Evolutionary conservation across 2,888 invertebrate species (phyloP), one percentile per base, ranked within the genome.

Genomic region (Erpobdella octoculata): DNA sequence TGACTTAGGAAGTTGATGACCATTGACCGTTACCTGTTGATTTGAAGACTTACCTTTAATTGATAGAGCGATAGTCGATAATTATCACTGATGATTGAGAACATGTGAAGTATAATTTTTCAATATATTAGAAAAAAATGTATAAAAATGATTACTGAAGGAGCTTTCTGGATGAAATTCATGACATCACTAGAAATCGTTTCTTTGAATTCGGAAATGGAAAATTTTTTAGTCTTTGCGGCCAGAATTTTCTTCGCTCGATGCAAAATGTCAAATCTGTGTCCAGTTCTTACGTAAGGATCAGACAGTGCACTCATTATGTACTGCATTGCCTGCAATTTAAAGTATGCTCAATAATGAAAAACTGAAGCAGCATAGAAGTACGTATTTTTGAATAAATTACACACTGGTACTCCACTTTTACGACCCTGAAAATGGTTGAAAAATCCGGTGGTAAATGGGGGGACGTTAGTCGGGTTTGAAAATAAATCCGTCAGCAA

Each of bases 191-290:
- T 70, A 35, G 46, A 81, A 78, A 48, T 81, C 77, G 31, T 76
- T 70, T 73, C 81, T 72, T 15, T 18, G 9, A 59, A 18, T 15
- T 21, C 9, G 21, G 21, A 59, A 59, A 59, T 59, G 21, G 9
- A 59, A 59, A n/a, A 12, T n/a, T 12, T 18, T 15, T 31, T 12
- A 15, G 15, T 21, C 69, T 48, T 69, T 15, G 48, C 31, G 0
- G 31, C 31, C 6, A 81, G 79, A 15, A 85, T 79, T 71, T 81
- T 81, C 70, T 79, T 78, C 21, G 82, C 83, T 73, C 85, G 77
- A 71, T 79, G 78, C 71, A 80, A 80, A n/a, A 86, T 75, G 6
- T 84, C 79, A 48, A 83, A 79, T 66, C 83, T 80, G 74, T 83
- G 81, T 2, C 83, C 83, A 9, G 79, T 79, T 72, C 80, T 77